Percentiles rank a stretch among this genome's conserved stretches.
These are phyloP conservation scores for Drosophila parabipectinata DNA, from an alignment of 1,140 invertebrate species.

Conservation along the genomic window DNA sequence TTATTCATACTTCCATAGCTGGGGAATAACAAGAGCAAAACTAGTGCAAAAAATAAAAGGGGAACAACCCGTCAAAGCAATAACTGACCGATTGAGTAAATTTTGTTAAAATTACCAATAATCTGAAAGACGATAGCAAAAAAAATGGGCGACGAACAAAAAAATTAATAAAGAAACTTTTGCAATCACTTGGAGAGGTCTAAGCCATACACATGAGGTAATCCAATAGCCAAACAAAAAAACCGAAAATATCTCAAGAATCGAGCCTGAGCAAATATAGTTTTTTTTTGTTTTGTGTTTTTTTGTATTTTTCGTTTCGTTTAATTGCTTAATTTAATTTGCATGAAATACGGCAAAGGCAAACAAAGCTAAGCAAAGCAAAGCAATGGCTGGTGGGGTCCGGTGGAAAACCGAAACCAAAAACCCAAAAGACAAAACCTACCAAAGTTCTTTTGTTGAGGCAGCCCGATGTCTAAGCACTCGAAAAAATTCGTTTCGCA, in stretches of 20 bases:
- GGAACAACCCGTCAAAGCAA: constrained; percentile 13
- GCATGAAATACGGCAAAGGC: constrained; percentile 63
- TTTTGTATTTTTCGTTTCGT: constrained; percentile 34
- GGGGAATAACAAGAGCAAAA: constrained; percentile 3
- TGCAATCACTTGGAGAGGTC: constrained; percentile 33
- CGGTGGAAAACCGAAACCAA: constrained; percentile 17
- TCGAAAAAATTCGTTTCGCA: constrained; percentile 49
- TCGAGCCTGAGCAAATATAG: constrained; percentile 33
- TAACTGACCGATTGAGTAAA: constrained; percentile 43
- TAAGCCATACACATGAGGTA: constrained; percentile 32
- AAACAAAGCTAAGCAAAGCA: constrained; percentile 20
- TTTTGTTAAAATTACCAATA: constrained; percentile 39
- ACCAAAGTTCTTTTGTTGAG: constrained; percentile 79
- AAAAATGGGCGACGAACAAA: background rate
- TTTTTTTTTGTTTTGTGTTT: constrained; percentile 27
- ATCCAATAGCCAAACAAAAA: constrained; percentile 24
- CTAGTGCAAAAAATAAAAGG: constrained; percentile 6
- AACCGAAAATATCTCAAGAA: constrained; percentile 37
- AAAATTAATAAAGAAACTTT: constrained; percentile 43
- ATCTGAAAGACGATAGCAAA: background rate
- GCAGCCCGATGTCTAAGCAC: constrained; percentile 25
- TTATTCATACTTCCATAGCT: constrained; percentile 6
- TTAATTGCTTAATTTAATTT: constrained; percentile 80
- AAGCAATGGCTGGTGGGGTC: background rate
- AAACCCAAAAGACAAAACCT: constrained; percentile 44